These are phyloP conservation scores for Onthophagus sagittarius DNA, from an alignment of 2,888 invertebrate genomes.

Conservation along the genomic window DNA sequence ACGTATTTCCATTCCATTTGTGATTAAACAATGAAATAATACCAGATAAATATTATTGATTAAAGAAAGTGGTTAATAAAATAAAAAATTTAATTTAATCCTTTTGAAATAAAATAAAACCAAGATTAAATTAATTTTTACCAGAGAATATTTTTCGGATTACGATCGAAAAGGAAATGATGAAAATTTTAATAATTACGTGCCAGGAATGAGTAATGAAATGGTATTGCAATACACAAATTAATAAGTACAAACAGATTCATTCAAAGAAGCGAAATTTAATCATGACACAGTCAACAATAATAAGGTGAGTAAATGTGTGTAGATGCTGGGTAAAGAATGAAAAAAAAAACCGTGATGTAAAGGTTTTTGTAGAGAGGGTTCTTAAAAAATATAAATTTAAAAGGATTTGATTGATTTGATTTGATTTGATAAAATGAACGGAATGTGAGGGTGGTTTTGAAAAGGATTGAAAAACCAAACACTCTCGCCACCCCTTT, in stretches of 20 bases:
- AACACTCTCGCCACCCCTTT: slow-evolving; percentile 26
- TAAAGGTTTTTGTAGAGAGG: slow-evolving; percentile 39
- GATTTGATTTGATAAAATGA: slow-evolving; percentile 24
- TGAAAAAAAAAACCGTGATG: no score
- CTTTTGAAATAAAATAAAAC: not conserved
- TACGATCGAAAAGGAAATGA: not conserved
- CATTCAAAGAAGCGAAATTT: not conserved
- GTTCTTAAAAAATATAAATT: slow-evolving; percentile 34
- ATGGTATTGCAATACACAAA: not conserved
- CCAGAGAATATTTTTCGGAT: not conserved
- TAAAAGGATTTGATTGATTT: not conserved
- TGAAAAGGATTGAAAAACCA: slow-evolving; percentile 30
- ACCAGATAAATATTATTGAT: not conserved
- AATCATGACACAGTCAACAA: not conserved
- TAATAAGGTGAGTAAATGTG: not conserved
- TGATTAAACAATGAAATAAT: not conserved
- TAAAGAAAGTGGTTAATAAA: no score
- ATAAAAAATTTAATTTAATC: no score
- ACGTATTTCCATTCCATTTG: no score
- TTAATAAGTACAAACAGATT: not conserved
- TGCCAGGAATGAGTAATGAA: not conserved
- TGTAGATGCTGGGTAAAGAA: not conserved
- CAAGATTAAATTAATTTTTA: not conserved
- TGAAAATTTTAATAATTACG: not conserved
- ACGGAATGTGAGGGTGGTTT: slow-evolving; percentile 28